Evolutionary conservation across 2,797 vertebrate species (phyloP).

Genomic region (Presbytis comata): DNA sequence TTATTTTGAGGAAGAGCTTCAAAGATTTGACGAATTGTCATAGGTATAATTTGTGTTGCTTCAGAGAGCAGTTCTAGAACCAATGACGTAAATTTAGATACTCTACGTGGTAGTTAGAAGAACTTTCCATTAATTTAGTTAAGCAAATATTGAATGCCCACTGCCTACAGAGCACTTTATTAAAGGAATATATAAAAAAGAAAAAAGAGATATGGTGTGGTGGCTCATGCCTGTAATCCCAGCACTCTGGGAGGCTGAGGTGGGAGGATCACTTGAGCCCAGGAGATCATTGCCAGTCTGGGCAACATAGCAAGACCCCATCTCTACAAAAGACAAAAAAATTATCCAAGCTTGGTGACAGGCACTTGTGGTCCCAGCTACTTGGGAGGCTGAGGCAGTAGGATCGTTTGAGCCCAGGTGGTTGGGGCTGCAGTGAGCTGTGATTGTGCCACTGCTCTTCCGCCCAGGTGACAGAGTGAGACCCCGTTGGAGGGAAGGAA

Average conservation of each 20-base stretch:
- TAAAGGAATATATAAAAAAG: not conserved
- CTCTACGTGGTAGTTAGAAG: not conserved
- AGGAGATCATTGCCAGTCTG: not conserved
- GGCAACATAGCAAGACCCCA: not conserved
- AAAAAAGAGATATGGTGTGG: not conserved
- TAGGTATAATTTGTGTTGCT: not conserved
- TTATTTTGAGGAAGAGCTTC: not conserved
- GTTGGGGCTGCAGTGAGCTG: not conserved
- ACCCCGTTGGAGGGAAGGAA: not conserved
- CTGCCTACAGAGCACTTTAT: not conserved
- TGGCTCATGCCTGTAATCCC: not conserved
- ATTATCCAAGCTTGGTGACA: not conserved
- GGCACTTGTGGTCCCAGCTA: not conserved
- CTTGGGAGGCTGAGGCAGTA: not conserved
- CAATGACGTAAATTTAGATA: not conserved
- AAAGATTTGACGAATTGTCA: not conserved
- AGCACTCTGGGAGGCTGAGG: not conserved
- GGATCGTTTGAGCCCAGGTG: not conserved
- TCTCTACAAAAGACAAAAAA: not conserved
- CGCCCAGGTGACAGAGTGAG: not conserved
- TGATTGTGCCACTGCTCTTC: not conserved
- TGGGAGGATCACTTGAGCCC: not conserved
- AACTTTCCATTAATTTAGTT: conserved; percentile 23
- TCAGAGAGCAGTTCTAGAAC: not conserved
- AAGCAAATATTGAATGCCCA: not conserved